Percentiles rank a stretch among this genome's conserved stretches.
phyloP scores from a whole-genome alignment of 2,797 vertebrate species.

The Falco peregrinus region DNA sequence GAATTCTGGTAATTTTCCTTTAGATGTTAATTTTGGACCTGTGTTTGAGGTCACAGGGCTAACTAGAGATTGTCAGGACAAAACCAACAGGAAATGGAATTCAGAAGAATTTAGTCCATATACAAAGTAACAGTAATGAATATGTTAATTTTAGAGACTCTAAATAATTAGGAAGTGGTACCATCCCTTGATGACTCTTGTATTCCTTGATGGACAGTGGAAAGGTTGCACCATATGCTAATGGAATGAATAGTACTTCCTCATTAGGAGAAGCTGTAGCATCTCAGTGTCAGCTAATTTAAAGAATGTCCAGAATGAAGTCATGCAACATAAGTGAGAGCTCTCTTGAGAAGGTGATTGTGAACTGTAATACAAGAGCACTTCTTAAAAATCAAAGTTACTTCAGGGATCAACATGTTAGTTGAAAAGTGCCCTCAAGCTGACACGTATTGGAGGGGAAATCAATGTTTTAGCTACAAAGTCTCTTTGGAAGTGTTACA shows the following conservation, averaged over 20 bases:
- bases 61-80: background rate
- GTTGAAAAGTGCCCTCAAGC: background rate
- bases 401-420: background rate
- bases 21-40: background rate
- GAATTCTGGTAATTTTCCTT: background rate
- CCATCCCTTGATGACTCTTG: background rate
- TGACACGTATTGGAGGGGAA: background rate
- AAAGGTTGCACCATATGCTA: background rate
- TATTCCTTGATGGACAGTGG: background rate
- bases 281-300: slow-evolving; percentile 9
- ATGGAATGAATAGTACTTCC: background rate
- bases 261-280: background rate
- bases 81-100: background rate
- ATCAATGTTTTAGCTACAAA: slow-evolving; percentile 1
- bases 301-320: slow-evolving; percentile 6
- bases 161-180: background rate
- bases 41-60: background rate
- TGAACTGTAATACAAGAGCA: background rate
- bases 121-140: background rate
- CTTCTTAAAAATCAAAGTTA: slow-evolving; percentile 5
- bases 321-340: background rate
- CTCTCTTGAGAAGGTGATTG: background rate
- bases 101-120: background rate
- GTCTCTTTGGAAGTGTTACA: background rate
- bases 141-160: background rate